Percentiles rank a stretch among this genome's conserved stretches.
phyloP scores from a whole-genome alignment of 2,113 vertebrate species.

The Corythoichthys intestinalis region DNA sequence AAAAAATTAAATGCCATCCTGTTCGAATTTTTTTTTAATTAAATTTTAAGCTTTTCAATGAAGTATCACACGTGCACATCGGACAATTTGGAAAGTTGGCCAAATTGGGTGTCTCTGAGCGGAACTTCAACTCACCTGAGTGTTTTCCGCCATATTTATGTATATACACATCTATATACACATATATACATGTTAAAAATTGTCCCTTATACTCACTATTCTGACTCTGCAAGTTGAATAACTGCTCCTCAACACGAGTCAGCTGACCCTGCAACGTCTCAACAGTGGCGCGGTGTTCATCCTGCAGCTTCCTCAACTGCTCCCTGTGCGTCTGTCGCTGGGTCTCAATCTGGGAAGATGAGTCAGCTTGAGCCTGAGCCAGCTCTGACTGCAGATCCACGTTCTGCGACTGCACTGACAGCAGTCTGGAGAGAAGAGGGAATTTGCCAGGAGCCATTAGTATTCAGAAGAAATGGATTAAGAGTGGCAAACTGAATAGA shows the following conservation, averaged over 20 bases:
- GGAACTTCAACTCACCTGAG: no score
- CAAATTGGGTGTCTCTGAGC: no score
- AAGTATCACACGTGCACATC: no score
- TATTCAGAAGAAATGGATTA: not conserved
- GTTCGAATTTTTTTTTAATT: no score
- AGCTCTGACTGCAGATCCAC: conserved; percentile 82
- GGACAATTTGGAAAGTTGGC: no score
- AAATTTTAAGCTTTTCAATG: no score
- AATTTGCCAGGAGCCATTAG: not conserved
- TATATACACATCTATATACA: no score
- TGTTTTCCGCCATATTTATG: no score
- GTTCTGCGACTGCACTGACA: conserved; percentile 84
- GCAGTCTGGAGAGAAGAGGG: conserved; percentile 69
- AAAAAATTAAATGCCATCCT: no score
- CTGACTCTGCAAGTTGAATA: conserved; percentile 82
- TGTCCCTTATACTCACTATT: conserved; percentile 74
- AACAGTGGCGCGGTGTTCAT: conserved; percentile 87
- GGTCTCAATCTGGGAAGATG: conserved; percentile 80
- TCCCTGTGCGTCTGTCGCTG: conserved; percentile 83
- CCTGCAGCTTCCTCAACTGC: conserved; percentile 86
- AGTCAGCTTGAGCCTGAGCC: conserved; percentile 74
- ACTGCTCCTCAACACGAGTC: conserved; percentile 83
- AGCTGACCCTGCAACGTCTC: conserved; percentile 91
- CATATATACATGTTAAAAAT: not conserved
- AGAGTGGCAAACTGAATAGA: not conserved